Conservation (phyloP, 1,140 invertebrate species). For the Macrosteles quadrilineatus region DNA sequence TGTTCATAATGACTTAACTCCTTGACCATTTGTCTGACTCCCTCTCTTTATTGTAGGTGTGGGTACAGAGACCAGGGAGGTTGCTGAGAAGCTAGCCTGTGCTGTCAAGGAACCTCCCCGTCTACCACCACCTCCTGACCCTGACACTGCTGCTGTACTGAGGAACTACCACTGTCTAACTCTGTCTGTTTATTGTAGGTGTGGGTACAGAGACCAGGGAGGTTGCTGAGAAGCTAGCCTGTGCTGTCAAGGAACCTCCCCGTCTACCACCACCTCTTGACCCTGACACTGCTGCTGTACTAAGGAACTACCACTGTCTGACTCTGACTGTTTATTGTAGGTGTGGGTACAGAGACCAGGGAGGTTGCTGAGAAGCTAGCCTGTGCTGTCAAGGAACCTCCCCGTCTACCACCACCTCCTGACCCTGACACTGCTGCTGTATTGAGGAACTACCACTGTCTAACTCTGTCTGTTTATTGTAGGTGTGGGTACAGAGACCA, state of each 20-base stretch:
- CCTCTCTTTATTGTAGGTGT: neutral
- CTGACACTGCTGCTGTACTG: slow-evolving; percentile 37
- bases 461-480: too few species aligned
- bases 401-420: slow-evolving; percentile 39
- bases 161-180: slow-evolving; percentile 38
- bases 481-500: slow-evolving; percentile 21
- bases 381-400: slow-evolving; percentile 34
- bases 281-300: slow-evolving; percentile 36
- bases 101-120: slow-evolving; percentile 36
- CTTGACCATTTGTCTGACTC: too few species aligned
- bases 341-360: slow-evolving; percentile 19
- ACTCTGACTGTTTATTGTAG: too few species aligned
- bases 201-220: slow-evolving; percentile 27
- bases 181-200: slow-evolving; percentile 2
- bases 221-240: slow-evolving; percentile 37
- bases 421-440: slow-evolving; percentile 38
- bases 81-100: slow-evolving; percentile 36
- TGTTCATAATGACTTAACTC: too few species aligned
- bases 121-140: slow-evolving; percentile 40
- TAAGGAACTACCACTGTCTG: slow-evolving; percentile 38
- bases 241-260: slow-evolving; percentile 35
- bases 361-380: slow-evolving; percentile 38
- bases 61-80: slow-evolving; percentile 31
- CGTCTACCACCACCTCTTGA: slow-evolving; percentile 39
- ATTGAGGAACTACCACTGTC: slow-evolving; percentile 37